A percentile compares a stretch with the other conserved stretches of the same genome.
Evolutionary conservation across 53 echinoderm and acorn worm species (phyloP).

Genomic region (Mesocentrotus franciscanus): DNA sequence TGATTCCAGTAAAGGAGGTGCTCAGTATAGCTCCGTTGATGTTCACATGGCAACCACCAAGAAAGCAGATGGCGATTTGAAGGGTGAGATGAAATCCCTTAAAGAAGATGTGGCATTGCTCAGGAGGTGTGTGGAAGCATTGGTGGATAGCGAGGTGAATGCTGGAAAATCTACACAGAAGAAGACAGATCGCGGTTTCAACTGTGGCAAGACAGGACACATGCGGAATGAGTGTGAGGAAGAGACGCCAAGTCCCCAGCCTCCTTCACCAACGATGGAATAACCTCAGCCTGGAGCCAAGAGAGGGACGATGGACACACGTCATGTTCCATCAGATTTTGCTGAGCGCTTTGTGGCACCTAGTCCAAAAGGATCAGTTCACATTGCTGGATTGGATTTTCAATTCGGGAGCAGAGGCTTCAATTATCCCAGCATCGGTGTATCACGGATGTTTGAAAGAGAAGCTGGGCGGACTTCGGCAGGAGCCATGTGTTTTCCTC

Average conservation of each 20-base stretch:
- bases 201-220: no score
- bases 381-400: not conserved
- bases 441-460: not conserved
- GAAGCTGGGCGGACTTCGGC: constrained; percentile 3
- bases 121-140: no score
- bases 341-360: constrained; percentile 30
- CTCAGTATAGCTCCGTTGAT: not conserved
- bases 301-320: not conserved
- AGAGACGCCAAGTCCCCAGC: not conserved
- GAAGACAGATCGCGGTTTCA: not conserved
- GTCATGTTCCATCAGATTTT: not conserved
- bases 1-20: not conserved
- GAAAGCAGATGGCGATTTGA: constrained; percentile 6
- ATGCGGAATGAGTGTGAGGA: no score
- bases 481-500: not conserved
- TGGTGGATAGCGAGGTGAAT: no score
- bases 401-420: constrained; percentile 54
- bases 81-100: no score
- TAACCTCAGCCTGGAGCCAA: not conserved
- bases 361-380: no score
- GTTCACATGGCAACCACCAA: not conserved
- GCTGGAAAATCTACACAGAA: not conserved
- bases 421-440: constrained; percentile 62
- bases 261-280: not conserved
- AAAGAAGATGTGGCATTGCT: no score